Conservation (phyloP, 2,113 vertebrate species). For the Nerophis ophidion region DNA sequence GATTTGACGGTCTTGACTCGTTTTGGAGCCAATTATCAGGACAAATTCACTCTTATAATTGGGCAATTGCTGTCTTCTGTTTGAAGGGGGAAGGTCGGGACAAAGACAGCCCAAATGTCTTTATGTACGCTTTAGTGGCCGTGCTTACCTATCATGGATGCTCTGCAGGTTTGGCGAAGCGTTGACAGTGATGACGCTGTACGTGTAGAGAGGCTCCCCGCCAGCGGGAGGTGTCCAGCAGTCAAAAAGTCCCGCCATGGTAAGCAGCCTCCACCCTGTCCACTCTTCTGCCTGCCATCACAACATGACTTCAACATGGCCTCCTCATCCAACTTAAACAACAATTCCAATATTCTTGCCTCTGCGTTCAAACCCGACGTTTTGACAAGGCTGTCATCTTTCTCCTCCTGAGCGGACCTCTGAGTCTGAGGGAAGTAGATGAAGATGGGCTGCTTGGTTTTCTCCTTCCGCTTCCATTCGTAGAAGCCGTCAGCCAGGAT, state of each 20-base stretch:
- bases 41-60: too few relatives aligned
- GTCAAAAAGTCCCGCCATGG: conserved; percentile 96
- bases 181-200: conserved; percentile 87
- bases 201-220: conserved; percentile 82
- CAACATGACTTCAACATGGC: neutral
- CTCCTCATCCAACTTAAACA: neutral
- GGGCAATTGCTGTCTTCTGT: too few relatives aligned
- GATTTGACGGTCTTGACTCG: too few relatives aligned
- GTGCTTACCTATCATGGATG: conserved; percentile 83
- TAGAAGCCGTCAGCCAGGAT: conserved; percentile 94
- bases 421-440: conserved; percentile 86
- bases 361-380: conserved; percentile 10
- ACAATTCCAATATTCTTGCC: conserved; percentile 23
- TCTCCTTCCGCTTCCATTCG: conserved; percentile 80
- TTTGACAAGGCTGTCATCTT: neutral
- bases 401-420: conserved; percentile 11
- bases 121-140: too few relatives aligned
- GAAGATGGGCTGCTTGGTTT: conserved; percentile 86
- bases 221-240: conserved; percentile 83
- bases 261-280: conserved; percentile 82
- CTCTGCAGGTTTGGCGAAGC: conserved; percentile 76
- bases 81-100: too few relatives aligned
- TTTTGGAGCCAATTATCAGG: too few relatives aligned
- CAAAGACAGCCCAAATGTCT: too few relatives aligned
- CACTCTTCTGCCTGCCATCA: conserved; percentile 64